These are phyloP conservation scores for Balanococcus diminutus DNA, from an alignment of 2,888 invertebrate species.

Conservation along the genomic window DNA sequence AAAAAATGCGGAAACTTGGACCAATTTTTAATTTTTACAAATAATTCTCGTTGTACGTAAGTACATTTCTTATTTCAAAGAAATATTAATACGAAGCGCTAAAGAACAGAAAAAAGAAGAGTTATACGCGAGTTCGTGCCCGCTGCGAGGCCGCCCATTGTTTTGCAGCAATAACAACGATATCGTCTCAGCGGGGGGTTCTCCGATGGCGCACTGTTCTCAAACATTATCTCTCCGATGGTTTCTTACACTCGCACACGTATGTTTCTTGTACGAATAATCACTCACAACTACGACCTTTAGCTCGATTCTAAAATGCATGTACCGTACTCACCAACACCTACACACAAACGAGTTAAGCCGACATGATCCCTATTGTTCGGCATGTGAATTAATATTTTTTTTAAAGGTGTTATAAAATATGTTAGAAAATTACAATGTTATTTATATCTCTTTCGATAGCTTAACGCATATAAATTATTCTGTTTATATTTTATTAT, in stretches of 20 bases:
- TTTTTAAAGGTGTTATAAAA: conserved; percentile 49
- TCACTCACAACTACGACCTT: conserved; percentile 49
- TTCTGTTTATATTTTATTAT: conserved; percentile 24
- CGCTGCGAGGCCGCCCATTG: conserved; percentile 53
- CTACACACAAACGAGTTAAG: conserved; percentile 47
- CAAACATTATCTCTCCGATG: conserved; percentile 37
- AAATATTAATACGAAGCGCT: conserved; percentile 28
- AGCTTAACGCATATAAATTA: conserved; percentile 39
- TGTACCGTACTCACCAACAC: conserved; percentile 43
- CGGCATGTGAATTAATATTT: conserved; percentile 49
- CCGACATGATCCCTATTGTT: conserved; percentile 51
- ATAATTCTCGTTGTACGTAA: not conserved
- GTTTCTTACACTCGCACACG: conserved; percentile 12
- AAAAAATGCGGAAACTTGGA: not conserved
- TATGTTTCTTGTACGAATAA: conserved; percentile 25
- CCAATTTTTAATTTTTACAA: conserved; percentile 1
- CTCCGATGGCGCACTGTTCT: conserved; percentile 47
- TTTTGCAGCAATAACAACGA: conserved; percentile 53
- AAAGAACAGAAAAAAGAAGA: conserved; percentile 50
- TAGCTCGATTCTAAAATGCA: conserved; percentile 30
- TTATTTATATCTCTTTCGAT: conserved; percentile 49
- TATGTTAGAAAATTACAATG: conserved; percentile 53
- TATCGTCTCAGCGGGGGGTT: conserved; percentile 38
- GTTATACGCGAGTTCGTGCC: conserved; percentile 51
- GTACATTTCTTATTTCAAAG: conserved; percentile 6